Evolutionary conservation across 2,113 vertebrate genomes (phyloP), one percentile per base, ranked within the genome.

Genomic region (Ramphastos sulfuratus): DNA sequence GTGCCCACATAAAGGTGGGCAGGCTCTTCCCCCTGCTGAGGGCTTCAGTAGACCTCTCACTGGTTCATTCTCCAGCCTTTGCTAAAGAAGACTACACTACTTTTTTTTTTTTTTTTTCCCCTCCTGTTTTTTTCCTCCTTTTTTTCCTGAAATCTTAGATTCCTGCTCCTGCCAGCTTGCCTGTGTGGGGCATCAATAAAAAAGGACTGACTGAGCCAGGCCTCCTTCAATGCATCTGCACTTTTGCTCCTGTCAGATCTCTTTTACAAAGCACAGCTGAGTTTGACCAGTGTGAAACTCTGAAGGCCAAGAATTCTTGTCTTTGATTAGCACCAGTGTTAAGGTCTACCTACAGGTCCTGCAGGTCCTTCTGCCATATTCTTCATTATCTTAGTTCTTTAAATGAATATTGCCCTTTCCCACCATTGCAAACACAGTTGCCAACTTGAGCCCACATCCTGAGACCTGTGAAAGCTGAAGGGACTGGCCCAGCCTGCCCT

Each of bases 1-100:
- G 93, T 60, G 48, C 33, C 42, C 42, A 52, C 31, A 11, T 85
- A 76, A 83, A 93, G 85, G 92, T 87, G 58, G 69, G 80, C 65
- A 94, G 87, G 69, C 56, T 90, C 59, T 71, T 88, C 28, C 46
- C 42, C 88, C 88, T 67, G 76, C 82, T 89, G 87, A 78, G 94
- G 9, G 74, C 28, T 93, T 90, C 59, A 85, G 76, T 85, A 77
- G 76, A 52, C 67, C 28, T 88, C 87, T 92, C 28, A 33, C 85
- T 85, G 76, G 66, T 94, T 85, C 89, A 77, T 90, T 77, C 46
- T 73, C 16, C 30, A 61, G 61, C n/a, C 39, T 73, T 58, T 12
- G 28, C 66, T 79, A 65, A n/a, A 72, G 77, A 93, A 71, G 44
- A 71, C 23, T 42, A 33, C 1, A 3, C 10, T 30, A 28, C 10